phyloP scores from a whole-genome alignment of 1,140 invertebrate genomes.

The Lepeophtheirus salmonis region DNA sequence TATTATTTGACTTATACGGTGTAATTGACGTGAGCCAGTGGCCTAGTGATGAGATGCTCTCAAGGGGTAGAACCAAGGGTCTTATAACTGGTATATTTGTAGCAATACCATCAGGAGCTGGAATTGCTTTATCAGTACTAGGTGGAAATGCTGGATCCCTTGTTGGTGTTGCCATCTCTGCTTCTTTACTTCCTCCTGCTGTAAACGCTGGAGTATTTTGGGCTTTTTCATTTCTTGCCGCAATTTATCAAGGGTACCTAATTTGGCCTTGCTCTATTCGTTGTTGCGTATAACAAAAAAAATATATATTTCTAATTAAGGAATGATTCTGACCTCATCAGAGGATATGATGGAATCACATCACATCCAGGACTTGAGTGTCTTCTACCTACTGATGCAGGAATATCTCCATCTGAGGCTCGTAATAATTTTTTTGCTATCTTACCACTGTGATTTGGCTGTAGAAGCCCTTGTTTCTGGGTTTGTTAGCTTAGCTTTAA shows the following conservation, averaged over 20 bases:
- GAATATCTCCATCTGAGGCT: constrained; percentile 19
- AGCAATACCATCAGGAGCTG: constrained; percentile 44
- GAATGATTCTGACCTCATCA: background rate
- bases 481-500: constrained; percentile 53
- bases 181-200: constrained; percentile 62
- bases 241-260: background rate
- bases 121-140: constrained; percentile 62
- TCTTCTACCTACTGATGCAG: constrained; percentile 28
- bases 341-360: background rate
- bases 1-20: background rate
- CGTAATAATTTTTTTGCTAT: constrained; percentile 27
- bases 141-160: constrained; percentile 62
- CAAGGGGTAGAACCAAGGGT: constrained; percentile 39
- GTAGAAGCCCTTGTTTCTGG: constrained; percentile 56
- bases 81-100: constrained; percentile 45
- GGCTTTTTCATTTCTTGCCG: constrained; percentile 4
- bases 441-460: constrained; percentile 48
- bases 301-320: background rate
- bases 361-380: background rate
- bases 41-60: constrained; percentile 19
- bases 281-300: constrained; percentile 25
- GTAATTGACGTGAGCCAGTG: background rate
- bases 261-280: background rate
- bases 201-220: constrained; percentile 43
- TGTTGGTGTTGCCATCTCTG: constrained; percentile 72